These are phyloP conservation scores for Tauraco hartlaubi DNA, from an alignment of 2,797 vertebrate species.

Conservation along the genomic window DNA sequence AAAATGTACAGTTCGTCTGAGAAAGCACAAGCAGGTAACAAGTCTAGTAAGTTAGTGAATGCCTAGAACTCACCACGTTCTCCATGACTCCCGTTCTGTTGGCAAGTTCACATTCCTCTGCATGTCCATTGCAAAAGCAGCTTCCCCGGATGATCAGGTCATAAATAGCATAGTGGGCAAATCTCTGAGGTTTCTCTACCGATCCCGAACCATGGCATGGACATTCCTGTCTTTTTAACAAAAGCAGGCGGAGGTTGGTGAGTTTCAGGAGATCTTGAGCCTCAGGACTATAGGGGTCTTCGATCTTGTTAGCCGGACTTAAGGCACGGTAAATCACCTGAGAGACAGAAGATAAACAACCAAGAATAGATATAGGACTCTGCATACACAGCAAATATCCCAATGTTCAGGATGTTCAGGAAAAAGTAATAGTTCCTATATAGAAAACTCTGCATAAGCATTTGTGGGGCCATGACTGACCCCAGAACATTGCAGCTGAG, in stretches of 20 bases:
- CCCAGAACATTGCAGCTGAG: not conserved
- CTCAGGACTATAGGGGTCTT: slow-evolving; percentile 87
- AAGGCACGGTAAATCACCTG: slow-evolving; percentile 90
- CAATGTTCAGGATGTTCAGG: not conserved
- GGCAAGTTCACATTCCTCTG: slow-evolving; percentile 82
- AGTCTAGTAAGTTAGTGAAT: not conserved
- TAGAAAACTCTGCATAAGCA: not conserved
- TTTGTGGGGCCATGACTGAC: not conserved
- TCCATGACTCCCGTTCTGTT: not conserved
- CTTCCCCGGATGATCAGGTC: slow-evolving; percentile 88
- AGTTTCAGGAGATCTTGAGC: slow-evolving; percentile 84
- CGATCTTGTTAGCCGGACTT: slow-evolving; percentile 76
- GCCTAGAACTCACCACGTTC: slow-evolving; percentile 64
- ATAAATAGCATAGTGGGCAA: slow-evolving; percentile 87
- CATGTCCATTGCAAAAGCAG: slow-evolving; percentile 91
- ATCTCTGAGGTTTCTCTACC: slow-evolving; percentile 73
- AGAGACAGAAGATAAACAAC: not conserved
- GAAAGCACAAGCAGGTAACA: not conserved
- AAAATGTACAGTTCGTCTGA: not conserved
- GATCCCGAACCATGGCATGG: slow-evolving; percentile 38
- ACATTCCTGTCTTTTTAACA: slow-evolving; percentile 88
- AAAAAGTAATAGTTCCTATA: not conserved
- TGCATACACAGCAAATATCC: not conserved
- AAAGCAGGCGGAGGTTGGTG: slow-evolving; percentile 88
- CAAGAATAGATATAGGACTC: not conserved